Evolutionary conservation across 2,888 invertebrate species (phyloP).

Genomic region (Thera obeliscata): DNA sequence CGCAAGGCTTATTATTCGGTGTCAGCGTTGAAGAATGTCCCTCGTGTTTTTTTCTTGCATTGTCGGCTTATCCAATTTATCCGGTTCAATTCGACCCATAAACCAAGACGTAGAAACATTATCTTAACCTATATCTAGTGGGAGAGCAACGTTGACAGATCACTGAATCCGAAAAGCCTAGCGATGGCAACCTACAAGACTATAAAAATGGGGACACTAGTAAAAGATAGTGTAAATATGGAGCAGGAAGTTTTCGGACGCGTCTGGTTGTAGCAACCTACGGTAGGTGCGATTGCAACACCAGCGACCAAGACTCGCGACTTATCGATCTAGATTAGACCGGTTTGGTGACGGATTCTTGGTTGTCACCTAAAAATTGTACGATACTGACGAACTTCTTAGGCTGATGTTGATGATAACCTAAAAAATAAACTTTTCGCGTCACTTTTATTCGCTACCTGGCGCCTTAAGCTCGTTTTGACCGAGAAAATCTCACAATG

Average conservation of each 20-base stretch:
- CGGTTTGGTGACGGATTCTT: too few species aligned
- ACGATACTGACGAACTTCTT: too few species aligned
- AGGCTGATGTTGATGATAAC: too few species aligned
- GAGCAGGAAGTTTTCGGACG: not conserved
- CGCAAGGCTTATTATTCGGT: not conserved
- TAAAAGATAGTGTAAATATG: conserved; percentile 7
- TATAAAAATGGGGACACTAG: conserved; percentile 7
- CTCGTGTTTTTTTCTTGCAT: conserved; percentile 15
- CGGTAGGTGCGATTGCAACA: not conserved
- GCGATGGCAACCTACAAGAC: conserved; percentile 18
- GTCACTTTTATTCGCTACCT: too few species aligned
- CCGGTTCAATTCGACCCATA: conserved; percentile 11
- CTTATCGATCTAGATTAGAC: not conserved
- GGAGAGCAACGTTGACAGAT: conserved; percentile 26
- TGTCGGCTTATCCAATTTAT: conserved; percentile 23
- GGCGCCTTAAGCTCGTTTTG: too few species aligned
- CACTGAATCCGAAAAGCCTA: conserved; percentile 11
- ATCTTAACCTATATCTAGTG: conserved; percentile 22
- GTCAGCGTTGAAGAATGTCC: conserved; percentile 3
- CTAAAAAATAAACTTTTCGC: too few species aligned
- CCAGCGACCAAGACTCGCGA: not conserved
- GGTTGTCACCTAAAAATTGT: too few species aligned
- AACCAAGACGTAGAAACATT: conserved; percentile 14
- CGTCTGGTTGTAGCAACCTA: not conserved
- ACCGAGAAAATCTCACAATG: too few species aligned